Percentiles rank a stretch among this genome's conserved stretches.
Conservation (phyloP, 30 jellyfish, hydroid and myxozoan genomes). For the Pseudorhiza aurosa region DNA sequence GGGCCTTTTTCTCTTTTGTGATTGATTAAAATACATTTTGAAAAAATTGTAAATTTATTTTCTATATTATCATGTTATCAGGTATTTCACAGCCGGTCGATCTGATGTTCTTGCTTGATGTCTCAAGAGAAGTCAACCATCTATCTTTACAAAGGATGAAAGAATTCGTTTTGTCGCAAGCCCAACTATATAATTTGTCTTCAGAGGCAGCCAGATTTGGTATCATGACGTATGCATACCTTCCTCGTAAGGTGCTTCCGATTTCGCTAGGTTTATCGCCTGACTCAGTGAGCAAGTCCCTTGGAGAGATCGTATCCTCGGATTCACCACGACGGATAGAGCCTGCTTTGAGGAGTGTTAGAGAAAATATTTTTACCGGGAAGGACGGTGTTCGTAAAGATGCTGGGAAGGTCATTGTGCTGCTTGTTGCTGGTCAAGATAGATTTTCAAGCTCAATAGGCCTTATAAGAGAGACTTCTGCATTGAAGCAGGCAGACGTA, state of each 20-base stretch:
- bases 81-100: conserved; percentile 42
- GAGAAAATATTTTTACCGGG: not conserved
- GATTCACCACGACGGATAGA: conserved; percentile 20
- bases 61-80: not conserved
- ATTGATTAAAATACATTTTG: not conserved
- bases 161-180: conserved; percentile 9
- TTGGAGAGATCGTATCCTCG: not conserved
- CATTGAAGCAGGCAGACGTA: not conserved
- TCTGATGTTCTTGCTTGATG: conserved; percentile 43
- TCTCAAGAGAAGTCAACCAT: conserved; percentile 18
- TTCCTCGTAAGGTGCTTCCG: not conserved
- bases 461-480: conserved; percentile 3
- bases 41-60: not conserved
- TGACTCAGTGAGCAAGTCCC: conserved; percentile 7
- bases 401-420: conserved; percentile 61
- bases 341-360: not conserved
- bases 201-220: conserved; percentile 16
- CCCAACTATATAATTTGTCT: conserved; percentile 25
- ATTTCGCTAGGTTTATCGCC: conserved; percentile 14
- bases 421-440: conserved; percentile 39
- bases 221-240: conserved; percentile 25
- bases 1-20: not conserved
- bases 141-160: conserved; percentile 7
- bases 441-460: not conserved
- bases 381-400: not conserved